These are phyloP conservation scores for Mythimna lalbum DNA, from an alignment of 2,888 invertebrate species.

Conservation along the genomic window DNA sequence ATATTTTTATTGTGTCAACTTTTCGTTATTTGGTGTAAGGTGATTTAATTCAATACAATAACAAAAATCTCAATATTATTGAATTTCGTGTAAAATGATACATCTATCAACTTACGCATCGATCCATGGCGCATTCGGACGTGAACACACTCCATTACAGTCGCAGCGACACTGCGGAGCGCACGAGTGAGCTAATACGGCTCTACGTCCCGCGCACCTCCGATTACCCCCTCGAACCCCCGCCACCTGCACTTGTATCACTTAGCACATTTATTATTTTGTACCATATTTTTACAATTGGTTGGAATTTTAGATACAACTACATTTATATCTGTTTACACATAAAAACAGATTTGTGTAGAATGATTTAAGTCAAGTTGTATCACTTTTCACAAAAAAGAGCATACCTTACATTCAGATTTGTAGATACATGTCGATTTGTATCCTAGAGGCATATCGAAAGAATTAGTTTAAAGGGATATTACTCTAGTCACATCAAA, in stretches of 20 bases:
- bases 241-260: slow-evolving; percentile 3
- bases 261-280: slow-evolving; percentile 12
- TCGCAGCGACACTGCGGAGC: slow-evolving; percentile 9
- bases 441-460: slow-evolving; percentile 12
- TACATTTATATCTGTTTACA: slow-evolving; percentile 16
- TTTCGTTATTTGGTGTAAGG: slow-evolving; percentile 12
- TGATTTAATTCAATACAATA: slow-evolving; percentile 14
- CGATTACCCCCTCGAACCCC: slow-evolving; percentile 2
- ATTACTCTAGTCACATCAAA: slow-evolving; percentile 8
- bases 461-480: slow-evolving; percentile 17
- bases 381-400: slow-evolving; percentile 21
- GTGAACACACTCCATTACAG: background rate
- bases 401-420: slow-evolving; percentile 4
- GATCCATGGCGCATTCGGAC: slow-evolving; percentile 9
- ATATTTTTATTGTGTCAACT: background rate
- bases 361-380: slow-evolving; percentile 21
- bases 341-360: slow-evolving; percentile 8
- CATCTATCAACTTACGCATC: slow-evolving; percentile 20
- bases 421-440: slow-evolving; percentile 28
- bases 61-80: slow-evolving; percentile 8
- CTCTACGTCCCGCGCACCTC: slow-evolving; percentile 4
- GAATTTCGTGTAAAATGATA: slow-evolving; percentile 20
- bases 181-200: slow-evolving; percentile 2
- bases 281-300: slow-evolving; percentile 3
- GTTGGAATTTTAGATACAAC: slow-evolving; percentile 21